Conservation (phyloP, 2,113 vertebrate genomes). For the Phasianus colchicus region DNA sequence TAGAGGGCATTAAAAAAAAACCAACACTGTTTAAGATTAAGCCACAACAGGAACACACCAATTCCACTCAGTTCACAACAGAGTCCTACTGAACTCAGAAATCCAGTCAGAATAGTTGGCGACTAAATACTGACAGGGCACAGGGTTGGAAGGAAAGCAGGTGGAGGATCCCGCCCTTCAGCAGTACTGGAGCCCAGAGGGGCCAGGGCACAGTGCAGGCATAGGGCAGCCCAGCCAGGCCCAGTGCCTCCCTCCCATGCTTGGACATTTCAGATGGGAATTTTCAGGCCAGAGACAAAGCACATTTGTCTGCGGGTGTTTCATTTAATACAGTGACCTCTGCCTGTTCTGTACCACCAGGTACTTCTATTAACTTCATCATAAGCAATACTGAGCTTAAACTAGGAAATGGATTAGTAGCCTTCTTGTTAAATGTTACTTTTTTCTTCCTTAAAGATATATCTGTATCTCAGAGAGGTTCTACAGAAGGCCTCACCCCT, state of each 20-base stretch:
- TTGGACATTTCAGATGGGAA: neutral
- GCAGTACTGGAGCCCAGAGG: neutral
- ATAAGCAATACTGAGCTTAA: neutral
- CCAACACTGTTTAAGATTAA: neutral
- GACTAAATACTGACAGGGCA: neutral
- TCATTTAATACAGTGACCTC: neutral
- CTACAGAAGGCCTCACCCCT: neutral
- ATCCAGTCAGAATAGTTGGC: neutral
- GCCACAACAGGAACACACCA: neutral
- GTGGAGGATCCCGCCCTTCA: rapidly evolving
- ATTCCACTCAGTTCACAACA: neutral
- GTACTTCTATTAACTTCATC: neutral
- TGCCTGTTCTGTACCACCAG: neutral
- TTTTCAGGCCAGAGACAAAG: neutral
- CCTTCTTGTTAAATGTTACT: neutral
- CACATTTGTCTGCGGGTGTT: rapidly evolving
- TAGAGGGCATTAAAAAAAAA: neutral
- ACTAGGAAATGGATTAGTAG: neutral
- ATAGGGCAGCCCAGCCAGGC: neutral
- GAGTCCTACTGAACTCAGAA: neutral
- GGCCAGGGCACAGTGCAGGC: rapidly evolving
- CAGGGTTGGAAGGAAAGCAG: rapidly evolving
- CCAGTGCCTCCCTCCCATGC: neutral
- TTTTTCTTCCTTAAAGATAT: neutral
- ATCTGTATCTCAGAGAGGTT: neutral